Conservation (phyloP, 1,140 invertebrate genomes). For the Drosophila kikkawai region DNA sequence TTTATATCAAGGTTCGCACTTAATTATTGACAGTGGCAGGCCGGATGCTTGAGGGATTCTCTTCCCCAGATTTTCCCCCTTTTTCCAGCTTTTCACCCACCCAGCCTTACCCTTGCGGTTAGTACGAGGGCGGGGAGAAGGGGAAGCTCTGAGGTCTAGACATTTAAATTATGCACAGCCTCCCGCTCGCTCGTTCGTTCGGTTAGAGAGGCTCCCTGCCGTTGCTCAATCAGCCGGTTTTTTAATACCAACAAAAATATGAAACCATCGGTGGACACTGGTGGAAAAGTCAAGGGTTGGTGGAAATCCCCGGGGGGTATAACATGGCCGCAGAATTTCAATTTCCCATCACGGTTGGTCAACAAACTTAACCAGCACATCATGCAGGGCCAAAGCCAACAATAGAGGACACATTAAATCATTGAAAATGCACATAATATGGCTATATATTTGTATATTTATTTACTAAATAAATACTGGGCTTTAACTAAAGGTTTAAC, state of each 20-base stretch:
- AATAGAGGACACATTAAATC: slow-evolving; percentile 3
- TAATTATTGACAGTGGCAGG: slow-evolving; percentile 66
- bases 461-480: neutral
- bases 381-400: neutral
- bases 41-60: slow-evolving; percentile 50
- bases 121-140: neutral
- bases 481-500: neutral
- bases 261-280: slow-evolving; percentile 3
- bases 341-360: slow-evolving; percentile 15
- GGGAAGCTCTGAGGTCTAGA: slow-evolving; percentile 19
- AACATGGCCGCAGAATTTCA: slow-evolving; percentile 17
- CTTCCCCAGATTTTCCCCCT: neutral
- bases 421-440: neutral
- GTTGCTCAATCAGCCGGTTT: slow-evolving; percentile 40
- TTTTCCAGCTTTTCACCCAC: neutral
- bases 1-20: slow-evolving; percentile 68
- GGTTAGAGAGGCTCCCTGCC: slow-evolving; percentile 14
- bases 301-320: neutral
- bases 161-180: slow-evolving; percentile 54
- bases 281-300: neutral
- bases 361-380: slow-evolving; percentile 2
- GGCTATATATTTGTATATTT: neutral
- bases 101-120: neutral
- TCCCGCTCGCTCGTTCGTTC: slow-evolving; percentile 2
- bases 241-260: slow-evolving; percentile 42